Conservation (phyloP, 2,113 vertebrate species). For the Dicentrarchus labrax region DNA sequence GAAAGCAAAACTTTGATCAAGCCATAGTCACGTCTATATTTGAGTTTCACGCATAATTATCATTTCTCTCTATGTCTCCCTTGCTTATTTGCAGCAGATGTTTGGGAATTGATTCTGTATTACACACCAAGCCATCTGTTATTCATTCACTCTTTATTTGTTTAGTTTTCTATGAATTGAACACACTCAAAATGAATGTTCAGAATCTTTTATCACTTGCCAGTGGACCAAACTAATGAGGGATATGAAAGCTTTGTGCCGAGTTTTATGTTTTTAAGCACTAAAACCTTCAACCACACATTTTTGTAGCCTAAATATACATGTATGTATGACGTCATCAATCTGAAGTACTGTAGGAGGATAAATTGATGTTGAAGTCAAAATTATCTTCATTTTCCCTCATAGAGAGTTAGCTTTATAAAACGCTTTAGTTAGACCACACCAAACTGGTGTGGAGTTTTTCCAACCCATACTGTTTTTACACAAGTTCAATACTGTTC, state of each 20-base stretch:
- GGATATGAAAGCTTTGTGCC: slow-evolving; percentile 71
- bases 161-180: slow-evolving; percentile 81
- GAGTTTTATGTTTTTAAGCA: slow-evolving; percentile 57
- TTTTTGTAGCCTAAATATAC: slow-evolving; percentile 55
- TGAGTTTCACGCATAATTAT: slow-evolving; percentile 56
- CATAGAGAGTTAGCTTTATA: slow-evolving; percentile 2
- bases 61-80: slow-evolving; percentile 46
- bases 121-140: slow-evolving; percentile 78
- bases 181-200: slow-evolving; percentile 68
- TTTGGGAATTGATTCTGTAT: slow-evolving; percentile 74
- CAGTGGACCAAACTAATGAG: slow-evolving; percentile 78
- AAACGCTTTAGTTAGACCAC: slow-evolving; percentile 28
- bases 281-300: slow-evolving; percentile 53
- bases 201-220: slow-evolving; percentile 78
- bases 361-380: slow-evolving; percentile 44
- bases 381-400: slow-evolving; percentile 18
- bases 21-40: slow-evolving; percentile 40
- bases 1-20: slow-evolving; percentile 44
- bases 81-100: slow-evolving; percentile 77
- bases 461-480: slow-evolving; percentile 31
- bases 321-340: slow-evolving; percentile 44
- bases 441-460: slow-evolving; percentile 16
- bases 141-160: slow-evolving; percentile 70
- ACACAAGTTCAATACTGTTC: neutral
- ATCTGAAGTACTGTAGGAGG: slow-evolving; percentile 31